Evolutionary conservation across 1,140 invertebrate species (phyloP).

Genomic region (Thalassaphorura encarpata): DNA sequence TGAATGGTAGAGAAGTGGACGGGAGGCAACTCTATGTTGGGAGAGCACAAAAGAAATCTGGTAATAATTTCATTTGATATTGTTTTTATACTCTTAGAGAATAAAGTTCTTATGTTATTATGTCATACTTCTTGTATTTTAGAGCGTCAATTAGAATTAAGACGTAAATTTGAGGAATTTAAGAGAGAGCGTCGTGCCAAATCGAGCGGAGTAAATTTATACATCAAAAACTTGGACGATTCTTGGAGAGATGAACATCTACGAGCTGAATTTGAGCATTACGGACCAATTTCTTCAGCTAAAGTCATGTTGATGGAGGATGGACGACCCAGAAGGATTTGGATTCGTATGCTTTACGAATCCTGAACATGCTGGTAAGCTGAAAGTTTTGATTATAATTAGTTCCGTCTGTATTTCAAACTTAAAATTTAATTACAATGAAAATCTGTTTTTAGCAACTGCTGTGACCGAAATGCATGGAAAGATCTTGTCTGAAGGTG

Average conservation of each 20-base stretch:
- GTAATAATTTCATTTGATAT: slow-evolving; percentile 10
- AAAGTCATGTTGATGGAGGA: slow-evolving; percentile 93
- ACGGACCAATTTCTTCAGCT: slow-evolving; percentile 94
- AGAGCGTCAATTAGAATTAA: slow-evolving; percentile 92
- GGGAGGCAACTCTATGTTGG: slow-evolving; percentile 83
- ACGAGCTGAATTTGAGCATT: slow-evolving; percentile 85
- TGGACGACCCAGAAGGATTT: slow-evolving; percentile 90
- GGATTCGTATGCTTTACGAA: slow-evolving; percentile 99
- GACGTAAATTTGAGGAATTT: slow-evolving; percentile 88
- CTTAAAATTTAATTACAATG: too few species aligned
- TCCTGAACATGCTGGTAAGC: slow-evolving; percentile 94
- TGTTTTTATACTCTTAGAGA: not conserved
- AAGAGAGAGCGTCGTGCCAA: slow-evolving; percentile 91
- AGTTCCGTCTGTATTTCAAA: too few species aligned
- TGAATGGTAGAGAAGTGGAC: slow-evolving; percentile 85
- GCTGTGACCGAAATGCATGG: slow-evolving; percentile 99
- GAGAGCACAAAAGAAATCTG: slow-evolving; percentile 92
- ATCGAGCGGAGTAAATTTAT: slow-evolving; percentile 92
- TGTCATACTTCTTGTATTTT: not conserved
- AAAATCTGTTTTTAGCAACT: too few species aligned
- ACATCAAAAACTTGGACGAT: slow-evolving; percentile 98
- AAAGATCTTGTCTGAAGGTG: slow-evolving; percentile 80
- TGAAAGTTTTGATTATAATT: too few species aligned
- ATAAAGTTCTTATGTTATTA: not conserved
- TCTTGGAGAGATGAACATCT: slow-evolving; percentile 92